A percentile compares a stretch with the other conserved stretches of the same genome.
Evolutionary conservation across 2,888 invertebrate genomes (phyloP).

Genomic region (Phyllotreta cruciferae): DNA sequence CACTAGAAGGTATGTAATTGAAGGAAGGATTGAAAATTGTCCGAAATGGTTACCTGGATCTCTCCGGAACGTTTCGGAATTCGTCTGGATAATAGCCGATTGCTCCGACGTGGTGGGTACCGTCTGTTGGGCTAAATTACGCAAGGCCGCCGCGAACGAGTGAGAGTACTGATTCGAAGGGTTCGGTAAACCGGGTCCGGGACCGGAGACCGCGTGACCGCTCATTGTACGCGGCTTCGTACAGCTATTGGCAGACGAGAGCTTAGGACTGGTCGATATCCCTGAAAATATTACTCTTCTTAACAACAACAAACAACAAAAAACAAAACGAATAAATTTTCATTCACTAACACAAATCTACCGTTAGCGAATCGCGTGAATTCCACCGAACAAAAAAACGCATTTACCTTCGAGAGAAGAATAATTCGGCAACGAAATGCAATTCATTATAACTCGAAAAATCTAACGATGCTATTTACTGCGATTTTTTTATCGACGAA

Average conservation of each 20-base stretch:
- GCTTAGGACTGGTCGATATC: constrained; percentile 50
- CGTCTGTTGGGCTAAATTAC: constrained; percentile 91
- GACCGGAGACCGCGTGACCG: constrained; percentile 57
- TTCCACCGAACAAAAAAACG: not conserved
- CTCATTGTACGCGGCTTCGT: constrained; percentile 54
- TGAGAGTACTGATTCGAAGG: constrained; percentile 57
- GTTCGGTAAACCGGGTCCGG: constrained; percentile 55
- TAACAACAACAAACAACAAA: not conserved
- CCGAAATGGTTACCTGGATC: constrained; percentile 48
- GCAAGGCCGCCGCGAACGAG: constrained; percentile 90
- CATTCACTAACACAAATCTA: not conserved
- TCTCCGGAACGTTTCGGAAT: constrained; percentile 51
- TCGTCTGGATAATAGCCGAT: constrained; percentile 44
- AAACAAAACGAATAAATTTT: not conserved
- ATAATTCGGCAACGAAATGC: constrained; percentile 21
- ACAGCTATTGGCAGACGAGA: constrained; percentile 51
- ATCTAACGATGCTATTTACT: too few relatives aligned
- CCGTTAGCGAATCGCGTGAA: not conserved
- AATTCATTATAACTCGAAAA: constrained; percentile 3
- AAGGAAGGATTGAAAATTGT: not conserved
- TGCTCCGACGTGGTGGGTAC: constrained; percentile 64
- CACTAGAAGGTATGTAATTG: not conserved
- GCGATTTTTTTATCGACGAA: constrained; percentile 1
- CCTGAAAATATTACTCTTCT: constrained; percentile 33
- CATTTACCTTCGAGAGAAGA: constrained; percentile 25